Conservation (phyloP, 2,888 invertebrate species). For the Tineola bisselliella region DNA sequence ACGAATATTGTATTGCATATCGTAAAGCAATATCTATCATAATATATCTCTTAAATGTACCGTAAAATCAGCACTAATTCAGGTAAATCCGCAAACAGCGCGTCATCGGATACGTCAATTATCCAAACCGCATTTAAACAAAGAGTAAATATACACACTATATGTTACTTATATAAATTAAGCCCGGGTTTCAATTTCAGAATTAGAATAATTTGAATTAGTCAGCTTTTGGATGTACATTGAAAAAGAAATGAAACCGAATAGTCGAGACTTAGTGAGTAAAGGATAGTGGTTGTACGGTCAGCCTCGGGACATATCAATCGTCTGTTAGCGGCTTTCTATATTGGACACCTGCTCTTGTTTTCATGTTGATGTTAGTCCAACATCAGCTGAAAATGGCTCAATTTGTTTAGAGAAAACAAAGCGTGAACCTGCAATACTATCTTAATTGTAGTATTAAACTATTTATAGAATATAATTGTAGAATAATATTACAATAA, state of each 20-base stretch:
- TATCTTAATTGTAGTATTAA: too few species aligned
- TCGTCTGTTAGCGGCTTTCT: not conserved
- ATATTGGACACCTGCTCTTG: not conserved
- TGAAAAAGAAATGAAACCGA: not conserved
- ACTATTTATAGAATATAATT: too few species aligned
- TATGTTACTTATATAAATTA: not conserved
- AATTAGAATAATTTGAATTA: not conserved
- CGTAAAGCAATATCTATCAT: not conserved
- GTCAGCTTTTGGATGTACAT: not conserved
- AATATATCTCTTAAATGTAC: not conserved
- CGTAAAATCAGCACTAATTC: slow-evolving; percentile 14
- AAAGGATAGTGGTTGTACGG: not conserved
- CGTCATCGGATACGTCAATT: slow-evolving; percentile 16
- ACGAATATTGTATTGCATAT: not conserved
- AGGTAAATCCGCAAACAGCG: slow-evolving; percentile 15
- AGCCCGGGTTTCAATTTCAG: not conserved
- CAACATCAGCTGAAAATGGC: not conserved
- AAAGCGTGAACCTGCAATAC: not conserved
- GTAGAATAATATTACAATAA: not conserved
- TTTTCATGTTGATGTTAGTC: not conserved
- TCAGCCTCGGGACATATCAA: not conserved
- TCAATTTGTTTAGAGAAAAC: not conserved
- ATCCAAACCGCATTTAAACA: slow-evolving; percentile 9
- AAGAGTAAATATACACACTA: not conserved
- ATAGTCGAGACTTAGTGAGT: not conserved